Percentiles rank a stretch among this genome's conserved stretches.
Conservation (phyloP, 2,888 invertebrate species). For the Callosobruchus maculatus region DNA sequence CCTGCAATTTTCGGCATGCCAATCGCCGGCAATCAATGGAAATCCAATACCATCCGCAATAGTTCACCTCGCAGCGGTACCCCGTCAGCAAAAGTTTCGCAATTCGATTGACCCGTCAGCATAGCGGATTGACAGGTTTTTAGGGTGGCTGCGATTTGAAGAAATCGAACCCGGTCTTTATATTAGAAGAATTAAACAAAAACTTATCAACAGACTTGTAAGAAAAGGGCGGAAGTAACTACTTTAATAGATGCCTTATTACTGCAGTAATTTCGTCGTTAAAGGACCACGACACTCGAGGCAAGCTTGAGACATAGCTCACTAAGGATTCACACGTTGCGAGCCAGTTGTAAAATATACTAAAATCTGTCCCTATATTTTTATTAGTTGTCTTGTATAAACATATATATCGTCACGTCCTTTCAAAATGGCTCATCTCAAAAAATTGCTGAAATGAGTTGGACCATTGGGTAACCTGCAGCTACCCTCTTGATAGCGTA, state of each 20-base stretch:
- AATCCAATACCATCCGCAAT: conserved; percentile 13
- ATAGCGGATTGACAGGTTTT: conserved; percentile 28
- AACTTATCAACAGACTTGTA: neutral
- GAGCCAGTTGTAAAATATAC: too few relatives aligned
- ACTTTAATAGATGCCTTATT: neutral
- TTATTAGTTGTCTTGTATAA: too few relatives aligned
- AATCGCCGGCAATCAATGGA: conserved; percentile 17
- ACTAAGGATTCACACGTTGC: too few relatives aligned
- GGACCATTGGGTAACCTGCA: too few relatives aligned
- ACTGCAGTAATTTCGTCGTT: neutral
- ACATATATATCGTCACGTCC: too few relatives aligned
- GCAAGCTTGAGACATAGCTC: too few relatives aligned
- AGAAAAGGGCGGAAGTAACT: neutral
- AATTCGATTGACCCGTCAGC: conserved; percentile 22
- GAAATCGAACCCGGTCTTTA: neutral
- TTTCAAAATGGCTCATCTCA: too few relatives aligned
- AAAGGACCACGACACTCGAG: too few relatives aligned
- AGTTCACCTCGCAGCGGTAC: neutral
- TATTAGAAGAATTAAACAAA: neutral
- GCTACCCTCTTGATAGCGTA: too few relatives aligned
- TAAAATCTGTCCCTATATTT: too few relatives aligned
- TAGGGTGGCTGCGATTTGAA: conserved; percentile 22
- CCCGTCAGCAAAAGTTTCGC: conserved; percentile 13
- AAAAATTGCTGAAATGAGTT: too few relatives aligned
- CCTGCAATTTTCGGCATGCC: neutral